Base-by-base conservation (phyloP, 2,113 vertebrate genomes). In the Petromus typicus region DNA sequence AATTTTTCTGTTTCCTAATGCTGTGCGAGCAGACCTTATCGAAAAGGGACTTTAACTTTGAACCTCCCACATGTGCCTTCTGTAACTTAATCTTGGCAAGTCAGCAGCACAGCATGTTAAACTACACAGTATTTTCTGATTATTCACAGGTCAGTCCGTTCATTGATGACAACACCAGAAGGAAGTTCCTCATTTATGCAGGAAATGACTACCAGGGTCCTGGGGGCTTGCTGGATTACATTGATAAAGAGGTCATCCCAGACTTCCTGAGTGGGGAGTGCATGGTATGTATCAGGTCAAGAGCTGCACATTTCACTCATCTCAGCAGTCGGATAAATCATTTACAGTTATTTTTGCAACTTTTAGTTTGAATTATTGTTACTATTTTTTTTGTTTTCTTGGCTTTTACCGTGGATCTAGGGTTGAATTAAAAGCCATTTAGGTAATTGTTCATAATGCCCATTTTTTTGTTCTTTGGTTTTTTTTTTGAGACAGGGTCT, bases 171-270 rank as follows among this genome's bases (percentile, higher is more conserved):
- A 99, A 99, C 97, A 99, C 99, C 17, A 98, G 99, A 27, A 99
- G 99, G 95, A 99, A 99, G 92, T 99, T 99, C 96, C 99, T 99
- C 37, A 99, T 99, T 96, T 99, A 99, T 57, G 99, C 99, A 71
- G 99, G 99, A 57, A 99, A 99, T 34, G 99, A 99, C 98, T 99
- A 99, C 98, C 99, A 99, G 97, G 99, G 98, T 34, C 98, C 99
- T 7, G 99, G 99, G 34, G 99, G 99, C 43, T 97, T 99, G 94
- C 98, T 99, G 97, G 99, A 99, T 97, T 99, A 99, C 98, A 99
- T 99, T 0, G 99, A 99, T 97, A 99, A 96, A 96, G 99, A 99
- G 97, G 98, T 99, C 83, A 99, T 99, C 90, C 99, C 99, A 0
- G 99, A 99, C 92, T 99, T 99, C 97, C 98, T 99, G 20, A 99